Percentiles rank a stretch among this genome's conserved stretches.
These are phyloP conservation scores for Protula sp. DNA, from an alignment of 2,888 invertebrate species.

Conservation along the genomic window DNA sequence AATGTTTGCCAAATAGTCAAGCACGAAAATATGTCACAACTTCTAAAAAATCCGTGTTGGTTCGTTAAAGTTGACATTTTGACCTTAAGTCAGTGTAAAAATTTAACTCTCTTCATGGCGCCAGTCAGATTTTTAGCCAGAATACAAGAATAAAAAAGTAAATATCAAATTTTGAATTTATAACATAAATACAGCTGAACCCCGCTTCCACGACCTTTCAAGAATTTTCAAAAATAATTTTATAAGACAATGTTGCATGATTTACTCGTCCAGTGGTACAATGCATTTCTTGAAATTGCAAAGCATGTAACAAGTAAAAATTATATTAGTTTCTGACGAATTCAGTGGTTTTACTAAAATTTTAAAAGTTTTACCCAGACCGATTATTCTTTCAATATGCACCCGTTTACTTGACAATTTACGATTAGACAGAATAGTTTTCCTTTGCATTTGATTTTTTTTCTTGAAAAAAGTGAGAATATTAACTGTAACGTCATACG, in stretches of 20 bases:
- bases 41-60: background rate
- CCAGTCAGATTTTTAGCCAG: too few species aligned
- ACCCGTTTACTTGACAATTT: conserved; percentile 23
- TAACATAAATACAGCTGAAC: too few species aligned
- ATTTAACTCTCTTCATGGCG: too few species aligned
- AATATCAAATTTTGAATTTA: too few species aligned
- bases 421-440: conserved; percentile 15
- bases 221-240: background rate
- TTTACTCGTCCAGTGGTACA: conserved; percentile 1
- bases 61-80: too few species aligned
- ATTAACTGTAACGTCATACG: conserved; percentile 18
- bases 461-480: conserved; percentile 26
- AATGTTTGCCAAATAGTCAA: background rate
- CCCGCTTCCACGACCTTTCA: background rate
- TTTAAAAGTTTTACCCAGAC: conserved; percentile 15
- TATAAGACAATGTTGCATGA: background rate
- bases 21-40: background rate
- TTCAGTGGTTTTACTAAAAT: conserved; percentile 7
- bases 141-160: too few species aligned
- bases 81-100: too few species aligned
- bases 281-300: conserved; percentile 10
- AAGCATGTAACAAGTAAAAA: conserved; percentile 3
- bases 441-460: conserved; percentile 18
- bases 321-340: background rate
- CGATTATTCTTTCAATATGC: conserved; percentile 26